Percentiles rank a stretch among this genome's conserved stretches.
These are phyloP conservation scores for Acrossocheilus fasciatus DNA, from an alignment of 2,797 vertebrate species.

Conservation along the genomic window DNA sequence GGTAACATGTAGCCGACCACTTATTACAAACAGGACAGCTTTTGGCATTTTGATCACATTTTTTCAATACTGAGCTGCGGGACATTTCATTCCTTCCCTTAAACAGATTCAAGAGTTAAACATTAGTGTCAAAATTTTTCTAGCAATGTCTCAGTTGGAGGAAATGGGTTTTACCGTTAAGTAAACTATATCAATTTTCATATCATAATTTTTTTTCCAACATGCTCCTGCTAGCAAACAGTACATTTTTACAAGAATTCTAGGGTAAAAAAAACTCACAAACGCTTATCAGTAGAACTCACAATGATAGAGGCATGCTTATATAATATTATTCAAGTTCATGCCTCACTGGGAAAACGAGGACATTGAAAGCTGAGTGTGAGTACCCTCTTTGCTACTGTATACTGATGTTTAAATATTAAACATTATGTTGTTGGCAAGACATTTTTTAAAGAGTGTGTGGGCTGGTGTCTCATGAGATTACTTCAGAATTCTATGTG, in stretches of 20 bases:
- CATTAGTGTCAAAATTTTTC: not conserved
- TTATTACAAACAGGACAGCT: not conserved
- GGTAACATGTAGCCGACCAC: not conserved
- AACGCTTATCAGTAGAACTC: not conserved
- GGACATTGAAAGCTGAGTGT: not conserved
- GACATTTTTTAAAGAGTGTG: conserved; percentile 52
- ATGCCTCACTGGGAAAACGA: not conserved
- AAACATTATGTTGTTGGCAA: conserved; percentile 57
- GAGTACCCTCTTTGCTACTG: not conserved
- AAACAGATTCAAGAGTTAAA: not conserved
- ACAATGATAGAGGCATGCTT: not conserved
- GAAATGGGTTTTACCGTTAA: not conserved
- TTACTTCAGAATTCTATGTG: conserved; percentile 57
- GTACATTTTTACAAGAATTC: not conserved
- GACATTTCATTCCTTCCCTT: not conserved
- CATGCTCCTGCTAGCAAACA: not conserved
- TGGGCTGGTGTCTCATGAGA: conserved; percentile 60
- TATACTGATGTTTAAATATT: conserved; percentile 30
- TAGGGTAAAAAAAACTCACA: not conserved
- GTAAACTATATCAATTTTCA: not conserved
- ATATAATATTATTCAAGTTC: conserved; percentile 22
- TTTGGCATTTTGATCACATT: not conserved
- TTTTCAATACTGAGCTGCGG: not conserved
- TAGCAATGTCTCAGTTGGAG: not conserved
- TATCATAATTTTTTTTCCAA: not conserved